Evolutionary conservation across 2,888 invertebrate species (phyloP), one percentile per base, ranked within the genome.

Genomic region (Campoplex capitator): DNA sequence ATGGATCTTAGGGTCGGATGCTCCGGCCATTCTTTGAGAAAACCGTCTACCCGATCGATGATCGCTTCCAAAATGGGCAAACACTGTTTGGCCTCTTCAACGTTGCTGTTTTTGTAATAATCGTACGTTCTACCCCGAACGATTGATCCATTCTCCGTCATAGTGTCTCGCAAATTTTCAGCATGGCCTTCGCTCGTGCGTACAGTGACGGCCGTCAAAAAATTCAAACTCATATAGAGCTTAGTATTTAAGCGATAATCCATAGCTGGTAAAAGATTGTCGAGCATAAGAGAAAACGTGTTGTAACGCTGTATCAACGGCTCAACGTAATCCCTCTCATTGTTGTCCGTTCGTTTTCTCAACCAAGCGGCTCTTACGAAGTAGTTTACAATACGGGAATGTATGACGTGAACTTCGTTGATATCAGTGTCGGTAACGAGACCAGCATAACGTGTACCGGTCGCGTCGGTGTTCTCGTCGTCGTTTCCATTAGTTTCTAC

Each of bases 1-100:
- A 98, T 97, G 95, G 97, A 97, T 92, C 96, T 96, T 56, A 99
- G 94, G 0, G 97, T 97, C 0, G 99, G 98, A 95, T 99, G 98
- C 88, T 98, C 98, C 0, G 98, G 98, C 98, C 98, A 99, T 90
- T 98, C 96, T 0, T 95, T 95, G 48, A 98, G 94, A 73, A 99
- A 94, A 70, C 96, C 95, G 13, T 95, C 94, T 0, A 97, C 96
- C 74, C 96, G 95, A 1, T 94, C 93, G 86, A 95, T 95, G n/a
- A 98, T 96, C 83, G 95, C 95, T 16, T 96, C 95, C 83, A 99
- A 94, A 8, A 98, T 94, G 1, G 97, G 96, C 13, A 96, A 95
- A 91, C 98, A 97, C 74, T 96, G 96, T 79, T 96, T 96, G 0
- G 97, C 97, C 95, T 98, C 98, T 0, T 96, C 95, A 0, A 98